phyloP scores from a whole-genome alignment of 2,888 invertebrate species.

The Physocephala rufipes region DNA sequence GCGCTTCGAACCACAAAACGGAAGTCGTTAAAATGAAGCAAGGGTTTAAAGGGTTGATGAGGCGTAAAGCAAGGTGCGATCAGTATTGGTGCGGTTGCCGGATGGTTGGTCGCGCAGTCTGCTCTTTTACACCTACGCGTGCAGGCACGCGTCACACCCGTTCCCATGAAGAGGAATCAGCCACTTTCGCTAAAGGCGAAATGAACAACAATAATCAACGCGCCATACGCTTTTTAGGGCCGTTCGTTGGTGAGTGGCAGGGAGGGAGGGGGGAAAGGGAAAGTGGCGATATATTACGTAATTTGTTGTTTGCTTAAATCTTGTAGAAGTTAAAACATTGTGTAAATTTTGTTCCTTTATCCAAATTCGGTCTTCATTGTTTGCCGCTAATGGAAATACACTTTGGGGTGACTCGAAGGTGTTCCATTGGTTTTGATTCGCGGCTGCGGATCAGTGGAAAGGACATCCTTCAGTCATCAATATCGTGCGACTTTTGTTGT shows the following conservation, averaged over 20 bases:
- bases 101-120: constrained; percentile 26
- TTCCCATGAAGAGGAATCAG: background rate
- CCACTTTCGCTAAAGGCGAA: background rate
- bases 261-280: too few relatives aligned
- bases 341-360: constrained; percentile 31
- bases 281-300: background rate
- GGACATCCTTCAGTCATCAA: constrained; percentile 23
- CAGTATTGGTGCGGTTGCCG: constrained; percentile 1
- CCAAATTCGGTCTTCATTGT: constrained; percentile 19
- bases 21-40: constrained; percentile 27
- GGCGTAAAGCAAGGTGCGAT: constrained; percentile 31
- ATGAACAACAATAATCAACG: background rate
- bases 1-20: constrained; percentile 28
- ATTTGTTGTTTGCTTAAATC: constrained; percentile 21
- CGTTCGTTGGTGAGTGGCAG: background rate
- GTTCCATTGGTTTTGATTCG: constrained; percentile 22
- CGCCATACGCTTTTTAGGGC: background rate
- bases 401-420: background rate
- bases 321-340: constrained; percentile 31
- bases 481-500: constrained; percentile 32
- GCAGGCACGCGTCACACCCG: constrained; percentile 17
- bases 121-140: constrained; percentile 35
- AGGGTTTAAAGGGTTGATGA: background rate
- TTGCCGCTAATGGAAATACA: constrained; percentile 27
- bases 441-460: constrained; percentile 14